These are phyloP conservation scores for Lucilia sericata DNA, from an alignment of 1,140 invertebrate genomes.

Conservation along the genomic window DNA sequence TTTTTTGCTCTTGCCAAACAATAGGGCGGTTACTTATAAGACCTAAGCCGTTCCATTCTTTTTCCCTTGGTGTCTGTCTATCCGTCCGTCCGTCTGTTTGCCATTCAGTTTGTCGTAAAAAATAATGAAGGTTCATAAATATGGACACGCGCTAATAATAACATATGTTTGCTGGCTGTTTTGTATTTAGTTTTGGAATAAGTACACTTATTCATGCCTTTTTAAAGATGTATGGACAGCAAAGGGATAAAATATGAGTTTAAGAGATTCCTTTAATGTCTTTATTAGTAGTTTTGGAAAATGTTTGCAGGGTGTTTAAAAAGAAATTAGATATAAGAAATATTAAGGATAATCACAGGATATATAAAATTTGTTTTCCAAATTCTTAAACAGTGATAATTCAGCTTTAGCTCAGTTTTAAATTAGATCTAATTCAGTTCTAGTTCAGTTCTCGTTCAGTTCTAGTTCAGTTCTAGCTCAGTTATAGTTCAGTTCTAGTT, in stretches of 20 bases:
- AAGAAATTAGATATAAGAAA: too few relatives aligned
- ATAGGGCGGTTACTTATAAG: background rate
- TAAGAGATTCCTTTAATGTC: background rate
- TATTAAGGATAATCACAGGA: too few relatives aligned
- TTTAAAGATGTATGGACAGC: too few relatives aligned
- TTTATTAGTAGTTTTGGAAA: background rate
- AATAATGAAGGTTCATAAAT: constrained; percentile 12
- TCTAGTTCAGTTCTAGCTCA: too few relatives aligned
- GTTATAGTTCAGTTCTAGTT: too few relatives aligned
- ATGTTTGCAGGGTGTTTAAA: too few relatives aligned
- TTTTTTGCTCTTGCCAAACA: background rate
- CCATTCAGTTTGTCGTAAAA: too few relatives aligned
- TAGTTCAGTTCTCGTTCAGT: too few relatives aligned
- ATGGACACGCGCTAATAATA: constrained; percentile 23
- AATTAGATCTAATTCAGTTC: too few relatives aligned
- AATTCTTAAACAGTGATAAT: too few relatives aligned
- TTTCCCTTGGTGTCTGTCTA: background rate
- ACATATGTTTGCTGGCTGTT: background rate
- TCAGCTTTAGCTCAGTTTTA: too few relatives aligned
- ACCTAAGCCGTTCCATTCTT: background rate
- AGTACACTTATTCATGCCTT: background rate
- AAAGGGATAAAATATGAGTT: background rate
- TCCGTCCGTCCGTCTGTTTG: background rate
- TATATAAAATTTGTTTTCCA: too few relatives aligned
- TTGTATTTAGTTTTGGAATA: background rate